Percentiles rank a stretch among this genome's conserved stretches.
These are phyloP conservation scores for Zeus faber DNA, from an alignment of 2,113 vertebrate species.

Conservation along the genomic window DNA sequence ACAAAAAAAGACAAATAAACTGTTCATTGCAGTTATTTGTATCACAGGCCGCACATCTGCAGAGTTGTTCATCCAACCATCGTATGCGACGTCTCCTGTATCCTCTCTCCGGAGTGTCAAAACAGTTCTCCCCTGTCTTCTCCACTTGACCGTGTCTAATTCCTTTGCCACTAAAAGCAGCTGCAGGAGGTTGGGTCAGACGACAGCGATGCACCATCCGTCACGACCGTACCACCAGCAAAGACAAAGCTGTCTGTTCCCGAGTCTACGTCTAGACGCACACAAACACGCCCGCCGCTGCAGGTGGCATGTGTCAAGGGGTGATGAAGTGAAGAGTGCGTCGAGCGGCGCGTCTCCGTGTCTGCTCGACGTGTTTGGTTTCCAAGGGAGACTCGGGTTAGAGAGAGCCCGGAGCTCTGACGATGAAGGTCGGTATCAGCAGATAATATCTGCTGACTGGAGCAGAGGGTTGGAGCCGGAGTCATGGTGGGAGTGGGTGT, in stretches of 20 bases:
- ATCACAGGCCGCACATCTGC: too few species aligned
- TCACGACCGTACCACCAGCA: background rate
- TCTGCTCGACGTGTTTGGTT: slow-evolving; percentile 8
- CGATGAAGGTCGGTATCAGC: slow-evolving; percentile 3
- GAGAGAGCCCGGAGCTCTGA: slow-evolving; percentile 18
- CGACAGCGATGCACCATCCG: background rate
- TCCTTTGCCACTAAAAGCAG: background rate
- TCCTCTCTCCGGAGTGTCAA: slow-evolving; percentile 1
- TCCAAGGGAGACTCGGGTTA: background rate
- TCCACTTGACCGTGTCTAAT: background rate
- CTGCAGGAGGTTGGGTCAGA: background rate
- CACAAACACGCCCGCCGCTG: background rate
- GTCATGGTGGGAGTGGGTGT: background rate
- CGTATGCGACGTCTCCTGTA: slow-evolving; percentile 21
- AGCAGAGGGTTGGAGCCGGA: background rate
- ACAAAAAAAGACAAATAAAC: too few species aligned
- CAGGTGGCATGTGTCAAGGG: background rate
- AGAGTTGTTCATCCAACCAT: slow-evolving; percentile 19
- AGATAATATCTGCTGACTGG: slow-evolving; percentile 26
- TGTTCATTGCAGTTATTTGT: too few species aligned
- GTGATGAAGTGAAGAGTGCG: slow-evolving; percentile 5
- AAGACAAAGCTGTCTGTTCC: too few species aligned
- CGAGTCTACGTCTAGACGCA: too few species aligned
- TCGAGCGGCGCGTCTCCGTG: slow-evolving; percentile 2
- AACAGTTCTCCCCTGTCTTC: background rate